Evolutionary conservation across 1,140 invertebrate species (phyloP).

Genomic region (Stenopsyche tienmushanensis): DNA sequence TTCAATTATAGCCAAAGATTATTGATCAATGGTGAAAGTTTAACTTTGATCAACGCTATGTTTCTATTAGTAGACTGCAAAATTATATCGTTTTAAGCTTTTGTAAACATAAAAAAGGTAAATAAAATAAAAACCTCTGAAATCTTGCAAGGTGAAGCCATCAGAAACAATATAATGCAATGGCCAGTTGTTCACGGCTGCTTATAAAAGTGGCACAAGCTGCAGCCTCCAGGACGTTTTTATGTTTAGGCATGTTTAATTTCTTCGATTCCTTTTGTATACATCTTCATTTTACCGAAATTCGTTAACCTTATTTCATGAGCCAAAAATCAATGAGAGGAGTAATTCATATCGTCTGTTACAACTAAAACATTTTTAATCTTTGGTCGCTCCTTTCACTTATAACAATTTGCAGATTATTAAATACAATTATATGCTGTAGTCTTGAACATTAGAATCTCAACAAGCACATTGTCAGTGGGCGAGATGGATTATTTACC

Average conservation of each 20-base stretch:
- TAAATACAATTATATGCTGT: neutral
- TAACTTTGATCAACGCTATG: too few species aligned
- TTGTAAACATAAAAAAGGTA: too few species aligned
- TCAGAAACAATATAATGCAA: conserved; percentile 31
- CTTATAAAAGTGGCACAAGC: conserved; percentile 21
- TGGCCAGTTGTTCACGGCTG: conserved; percentile 28
- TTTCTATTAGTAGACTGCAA: too few species aligned
- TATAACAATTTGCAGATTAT: neutral
- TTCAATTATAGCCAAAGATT: too few species aligned
- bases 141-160: conserved; percentile 28
- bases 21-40: too few species aligned
- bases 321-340: conserved; percentile 37
- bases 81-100: too few species aligned
- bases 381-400: conserved; percentile 33
- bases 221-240: conserved; percentile 19
- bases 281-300: conserved; percentile 30
- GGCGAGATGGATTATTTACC: too few species aligned
- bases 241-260: conserved; percentile 36
- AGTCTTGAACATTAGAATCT: neutral
- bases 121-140: conserved; percentile 9
- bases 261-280: conserved; percentile 19
- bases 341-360: conserved; percentile 20
- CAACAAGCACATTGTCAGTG: neutral
- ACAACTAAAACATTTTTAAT: conserved; percentile 41
- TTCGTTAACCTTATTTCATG: conserved; percentile 37